Percentiles rank a stretch among this genome's conserved stretches.
Conservation (phyloP, 1,140 invertebrate species). For the Portunus trituberculatus region DNA sequence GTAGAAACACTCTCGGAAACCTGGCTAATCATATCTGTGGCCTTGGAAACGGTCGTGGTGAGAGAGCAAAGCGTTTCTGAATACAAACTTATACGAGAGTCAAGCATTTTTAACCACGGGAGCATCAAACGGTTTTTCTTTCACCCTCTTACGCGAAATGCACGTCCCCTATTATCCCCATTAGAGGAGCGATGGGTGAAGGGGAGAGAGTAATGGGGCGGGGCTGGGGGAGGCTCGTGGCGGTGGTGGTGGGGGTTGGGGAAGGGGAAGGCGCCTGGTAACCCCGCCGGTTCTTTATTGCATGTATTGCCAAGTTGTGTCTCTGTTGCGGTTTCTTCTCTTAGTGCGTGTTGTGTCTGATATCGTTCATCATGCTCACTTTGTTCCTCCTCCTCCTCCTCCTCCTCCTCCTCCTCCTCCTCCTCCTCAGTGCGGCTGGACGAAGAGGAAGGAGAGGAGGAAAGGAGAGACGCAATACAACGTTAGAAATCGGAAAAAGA, state of each 20-base stretch:
- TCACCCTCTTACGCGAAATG: no score
- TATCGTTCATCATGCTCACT: slow-evolving; percentile 6
- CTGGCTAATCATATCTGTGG: no score
- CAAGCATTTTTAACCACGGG: no score
- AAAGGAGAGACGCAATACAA: neutral
- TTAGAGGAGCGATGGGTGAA: neutral
- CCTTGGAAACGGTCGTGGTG: no score
- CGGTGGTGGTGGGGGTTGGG: neutral
- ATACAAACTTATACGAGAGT: no score
- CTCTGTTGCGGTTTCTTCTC: neutral
- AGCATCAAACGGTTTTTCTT: no score
- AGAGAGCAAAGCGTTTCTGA: no score
- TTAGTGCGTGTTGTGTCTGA: neutral
- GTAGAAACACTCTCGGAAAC: no score
- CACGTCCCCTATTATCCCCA: neutral
- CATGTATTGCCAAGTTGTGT: neutral
- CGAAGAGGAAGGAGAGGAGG: slow-evolving; percentile 21
- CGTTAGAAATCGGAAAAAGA: neutral
- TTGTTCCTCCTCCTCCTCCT: neutral
- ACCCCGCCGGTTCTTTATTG: neutral
- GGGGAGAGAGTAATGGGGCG: neutral
- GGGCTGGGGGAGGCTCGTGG: no score
- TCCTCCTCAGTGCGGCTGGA: neutral
- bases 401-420: slow-evolving; percentile 6
- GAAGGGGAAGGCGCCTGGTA: neutral